Evolutionary conservation across 1,140 invertebrate species (phyloP).

Genomic region (Agrilus planipennis): DNA sequence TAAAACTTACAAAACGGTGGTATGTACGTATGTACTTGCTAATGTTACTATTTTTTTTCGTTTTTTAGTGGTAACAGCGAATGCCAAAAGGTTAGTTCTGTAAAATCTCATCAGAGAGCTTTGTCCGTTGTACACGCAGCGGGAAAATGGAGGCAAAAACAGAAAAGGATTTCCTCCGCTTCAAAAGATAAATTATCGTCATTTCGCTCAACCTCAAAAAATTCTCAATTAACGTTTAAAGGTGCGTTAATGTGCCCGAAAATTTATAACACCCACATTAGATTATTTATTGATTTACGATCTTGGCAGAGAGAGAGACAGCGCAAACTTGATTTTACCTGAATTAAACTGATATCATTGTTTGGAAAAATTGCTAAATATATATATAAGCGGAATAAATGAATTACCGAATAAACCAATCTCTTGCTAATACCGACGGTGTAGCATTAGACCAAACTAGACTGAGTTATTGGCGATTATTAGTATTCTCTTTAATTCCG

Average conservation of each 20-base stretch:
- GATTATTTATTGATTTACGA: not conserved
- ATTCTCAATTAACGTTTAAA: not conserved
- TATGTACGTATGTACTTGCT: conserved; percentile 3
- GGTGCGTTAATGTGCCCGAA: not conserved
- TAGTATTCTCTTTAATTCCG: no score
- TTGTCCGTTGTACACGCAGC: conserved; percentile 24
- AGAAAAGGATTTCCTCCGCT: conserved; percentile 20
- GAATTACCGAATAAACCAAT: no score
- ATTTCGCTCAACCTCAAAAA: not conserved
- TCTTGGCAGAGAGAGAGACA: not conserved
- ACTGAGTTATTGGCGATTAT: no score
- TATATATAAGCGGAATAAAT: no score
- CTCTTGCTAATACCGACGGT: no score
- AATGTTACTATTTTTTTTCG: conserved; percentile 4
- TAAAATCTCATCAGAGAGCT: conserved; percentile 13
- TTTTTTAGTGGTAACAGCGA: not conserved
- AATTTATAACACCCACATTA: not conserved
- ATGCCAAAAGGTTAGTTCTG: conserved; percentile 11
- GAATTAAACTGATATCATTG: no score
- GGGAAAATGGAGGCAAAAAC: conserved; percentile 25
- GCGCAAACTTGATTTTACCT: no score
- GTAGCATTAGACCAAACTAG: no score
- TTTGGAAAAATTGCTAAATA: no score
- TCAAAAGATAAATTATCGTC: not conserved
- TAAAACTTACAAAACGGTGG: no score